phyloP scores from a whole-genome alignment of 2,113 vertebrate species.

The Microtus oregoni region DNA sequence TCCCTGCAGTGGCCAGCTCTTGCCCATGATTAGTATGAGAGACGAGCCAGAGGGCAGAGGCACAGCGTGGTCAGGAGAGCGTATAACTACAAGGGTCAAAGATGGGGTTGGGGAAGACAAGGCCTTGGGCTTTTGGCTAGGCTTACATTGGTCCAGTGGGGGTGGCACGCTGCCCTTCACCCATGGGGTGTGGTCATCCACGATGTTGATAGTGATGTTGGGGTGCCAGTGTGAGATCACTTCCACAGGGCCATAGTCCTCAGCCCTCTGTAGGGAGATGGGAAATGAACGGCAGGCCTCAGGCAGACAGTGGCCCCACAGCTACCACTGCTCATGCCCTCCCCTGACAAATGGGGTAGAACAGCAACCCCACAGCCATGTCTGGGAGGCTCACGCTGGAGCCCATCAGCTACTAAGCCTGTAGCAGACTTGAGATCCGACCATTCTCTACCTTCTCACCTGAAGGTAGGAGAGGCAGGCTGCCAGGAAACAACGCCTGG shows the following conservation, averaged over 20 bases:
- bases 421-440: rapidly evolving
- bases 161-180: constrained; percentile 96
- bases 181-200: constrained; percentile 98
- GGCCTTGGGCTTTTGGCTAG: rapidly evolving
- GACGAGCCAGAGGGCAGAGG: neutral
- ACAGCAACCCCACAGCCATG: rapidly evolving
- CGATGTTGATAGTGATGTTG: constrained; percentile 98
- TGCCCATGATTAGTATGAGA: neutral
- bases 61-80: rapidly evolving
- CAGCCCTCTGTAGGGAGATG: constrained; percentile 89
- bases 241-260: constrained; percentile 95
- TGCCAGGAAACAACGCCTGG: neutral
- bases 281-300: neutral
- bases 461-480: no score
- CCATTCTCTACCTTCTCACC: neutral
- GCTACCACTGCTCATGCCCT: no score
- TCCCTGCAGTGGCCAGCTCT: neutral
- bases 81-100: neutral
- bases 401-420: neutral
- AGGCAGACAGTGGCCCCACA: neutral
- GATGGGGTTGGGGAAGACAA: neutral
- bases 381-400: neutral
- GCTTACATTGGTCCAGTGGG: constrained; percentile 95
- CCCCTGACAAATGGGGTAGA: rapidly evolving
- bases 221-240: constrained; percentile 98